phyloP scores from a whole-genome alignment of 2,888 invertebrate species.

The Argynnis bischoffii region DNA sequence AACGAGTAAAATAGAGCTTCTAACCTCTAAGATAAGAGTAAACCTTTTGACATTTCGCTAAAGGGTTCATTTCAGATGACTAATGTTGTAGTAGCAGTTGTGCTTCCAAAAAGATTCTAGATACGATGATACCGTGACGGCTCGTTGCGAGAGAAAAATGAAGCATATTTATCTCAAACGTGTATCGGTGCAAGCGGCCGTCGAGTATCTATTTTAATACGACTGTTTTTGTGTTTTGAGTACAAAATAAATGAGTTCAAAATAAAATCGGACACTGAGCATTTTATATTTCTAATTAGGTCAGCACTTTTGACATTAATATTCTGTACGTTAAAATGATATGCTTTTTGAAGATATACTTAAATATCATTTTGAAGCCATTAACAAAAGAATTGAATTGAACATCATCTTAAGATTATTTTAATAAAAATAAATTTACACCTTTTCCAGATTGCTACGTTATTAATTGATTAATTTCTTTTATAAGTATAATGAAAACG shows the following conservation, averaged over 20 bases:
- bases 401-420: not conserved
- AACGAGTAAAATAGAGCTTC: conserved; percentile 56
- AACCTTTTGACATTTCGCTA: conserved; percentile 78
- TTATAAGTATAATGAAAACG: not conserved
- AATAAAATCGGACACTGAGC: conserved; percentile 40
- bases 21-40: conserved; percentile 62
- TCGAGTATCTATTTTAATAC: conserved; percentile 61
- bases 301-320: conserved; percentile 5
- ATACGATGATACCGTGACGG: conserved; percentile 67
- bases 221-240: conserved; percentile 43
- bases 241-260: conserved; percentile 40
- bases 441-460: too few species aligned
- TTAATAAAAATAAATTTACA: too few species aligned
- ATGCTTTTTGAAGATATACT: not conserved
- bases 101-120: conserved; percentile 67
- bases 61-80: conserved; percentile 77
- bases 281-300: conserved; percentile 34
- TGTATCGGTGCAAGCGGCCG: conserved; percentile 56
- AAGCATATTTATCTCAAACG: conserved; percentile 65
- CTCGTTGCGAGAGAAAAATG: conserved; percentile 69
- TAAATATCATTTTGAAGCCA: too few species aligned
- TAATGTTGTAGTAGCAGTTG: conserved; percentile 72
- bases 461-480: too few species aligned
- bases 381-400: not conserved
- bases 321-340: not conserved